These are phyloP conservation scores for Lutjanus campechanus DNA, from an alignment of 2,797 vertebrate species.

Conservation along the genomic window DNA sequence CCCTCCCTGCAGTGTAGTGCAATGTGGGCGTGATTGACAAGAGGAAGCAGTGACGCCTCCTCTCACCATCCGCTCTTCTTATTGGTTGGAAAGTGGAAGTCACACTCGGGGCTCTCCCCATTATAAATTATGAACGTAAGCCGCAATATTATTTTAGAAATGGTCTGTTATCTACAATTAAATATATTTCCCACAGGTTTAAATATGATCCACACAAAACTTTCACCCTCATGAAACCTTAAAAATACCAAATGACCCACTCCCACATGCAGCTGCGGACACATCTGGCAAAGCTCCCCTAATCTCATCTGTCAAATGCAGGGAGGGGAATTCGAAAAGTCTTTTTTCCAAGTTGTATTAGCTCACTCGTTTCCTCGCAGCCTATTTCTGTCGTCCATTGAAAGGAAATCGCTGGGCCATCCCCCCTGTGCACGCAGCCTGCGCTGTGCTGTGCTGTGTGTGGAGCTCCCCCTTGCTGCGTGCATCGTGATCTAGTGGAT, in stretches of 20 bases:
- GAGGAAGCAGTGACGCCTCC: constrained; percentile 29
- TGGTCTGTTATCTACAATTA: background rate
- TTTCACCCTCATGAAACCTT: background rate
- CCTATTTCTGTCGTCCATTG: constrained; percentile 64
- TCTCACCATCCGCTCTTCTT: constrained; percentile 31
- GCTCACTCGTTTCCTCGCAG: constrained; percentile 19
- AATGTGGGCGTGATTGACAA: constrained; percentile 64
- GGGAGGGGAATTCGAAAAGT: constrained; percentile 18
- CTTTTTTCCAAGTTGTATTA: constrained; percentile 10
- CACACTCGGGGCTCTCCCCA: constrained; percentile 64
- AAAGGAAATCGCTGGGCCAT: constrained; percentile 72
- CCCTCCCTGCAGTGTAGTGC: constrained; percentile 50
- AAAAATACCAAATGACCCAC: background rate
- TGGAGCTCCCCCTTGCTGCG: constrained; percentile 84
- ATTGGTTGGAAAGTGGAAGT: constrained; percentile 68
- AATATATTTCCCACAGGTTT: background rate
- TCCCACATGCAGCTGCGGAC: background rate
- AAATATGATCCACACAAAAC: background rate
- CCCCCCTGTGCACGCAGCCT: constrained; percentile 72
- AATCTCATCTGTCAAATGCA: background rate
- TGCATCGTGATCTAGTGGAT: constrained; percentile 85
- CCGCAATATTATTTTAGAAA: constrained; percentile 2
- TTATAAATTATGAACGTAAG: constrained; percentile 20
- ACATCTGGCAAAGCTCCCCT: constrained; percentile 12
- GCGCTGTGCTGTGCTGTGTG: constrained; percentile 72